Base-by-base conservation (phyloP, 2,888 invertebrate genomes). In the Chalcosyrphus nemorum region DNA sequence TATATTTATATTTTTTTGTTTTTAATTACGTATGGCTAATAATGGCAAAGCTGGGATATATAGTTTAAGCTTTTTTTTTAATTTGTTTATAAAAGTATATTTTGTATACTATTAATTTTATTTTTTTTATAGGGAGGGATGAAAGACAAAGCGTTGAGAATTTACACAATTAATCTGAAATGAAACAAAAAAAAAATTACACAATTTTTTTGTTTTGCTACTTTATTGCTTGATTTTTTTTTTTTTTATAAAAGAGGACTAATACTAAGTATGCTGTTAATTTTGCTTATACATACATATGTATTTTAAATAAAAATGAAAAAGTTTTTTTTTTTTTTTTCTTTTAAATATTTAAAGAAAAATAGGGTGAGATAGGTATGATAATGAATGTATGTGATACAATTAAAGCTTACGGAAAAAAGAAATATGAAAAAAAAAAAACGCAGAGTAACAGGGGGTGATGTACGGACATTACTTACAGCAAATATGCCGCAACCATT, bases 91-190 rank as follows among this genome's bases (percentile, higher is more conserved):
- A 74, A 75, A 56, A 70, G 74, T 84, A 70, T 74, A 63, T 71
- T 84, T 78, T 84, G 66, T 71, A 78, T 75, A 82, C 75, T 78
- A 82, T 72, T 65, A 45, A 35, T 80, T 61, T 84, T n/a, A n/a
- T n/a, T n/a, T 72, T 70, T 68, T 84, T 71, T 85, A 68, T 47
- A 72, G 74, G 75, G 81, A 70, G 85, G 81, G 85, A 81, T 76
- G 78, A 77, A 74, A 86, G 86, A 87, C 85, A 87, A 87, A 87
- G 87, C 86, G 77, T 87, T 87, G 88, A 88, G 76, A 86, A 88
- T 88, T 88, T 89, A 90, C 89, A 89, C 90, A 89, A 88, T 89
- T 89, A 89, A 89, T 90, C 90, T 90, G 90, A 89, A 90, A 90
- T 89, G 90, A 90, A 90, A 90, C 87, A 88, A 89, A 88, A 88